These are phyloP conservation scores for Tanytarsus gracilentus DNA, from an alignment of 2,888 invertebrate species.

Conservation along the genomic window DNA sequence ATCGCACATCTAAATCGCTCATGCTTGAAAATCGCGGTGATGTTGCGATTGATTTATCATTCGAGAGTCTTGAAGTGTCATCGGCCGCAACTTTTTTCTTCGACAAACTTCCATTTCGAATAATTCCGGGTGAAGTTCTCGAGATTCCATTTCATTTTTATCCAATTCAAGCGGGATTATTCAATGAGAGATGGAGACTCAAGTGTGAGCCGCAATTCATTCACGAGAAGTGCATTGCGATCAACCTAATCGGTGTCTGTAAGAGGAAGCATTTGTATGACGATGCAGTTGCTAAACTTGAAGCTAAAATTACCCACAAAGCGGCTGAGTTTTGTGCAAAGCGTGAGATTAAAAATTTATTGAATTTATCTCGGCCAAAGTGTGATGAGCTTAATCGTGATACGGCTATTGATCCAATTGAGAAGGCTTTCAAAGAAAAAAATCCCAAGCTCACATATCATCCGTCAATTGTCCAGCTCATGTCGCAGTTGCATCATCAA, in stretches of 20 bases:
- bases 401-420: too few species aligned
- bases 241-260: neutral
- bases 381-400: too few species aligned
- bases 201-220: neutral
- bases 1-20: neutral
- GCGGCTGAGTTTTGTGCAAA: neutral
- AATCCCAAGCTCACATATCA: neutral
- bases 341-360: neutral
- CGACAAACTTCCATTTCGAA: neutral
- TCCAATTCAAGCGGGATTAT: neutral
- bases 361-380: too few species aligned
- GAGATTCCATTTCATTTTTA: neutral
- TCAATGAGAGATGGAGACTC: neutral
- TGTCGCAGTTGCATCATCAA: neutral
- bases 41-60: neutral
- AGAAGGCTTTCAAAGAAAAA: too few species aligned
- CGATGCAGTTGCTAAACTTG: neutral
- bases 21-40: conserved; percentile 1
- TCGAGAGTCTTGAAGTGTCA: neutral
- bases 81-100: neutral
- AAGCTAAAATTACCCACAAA: neutral
- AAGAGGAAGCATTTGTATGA: neutral
- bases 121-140: neutral
- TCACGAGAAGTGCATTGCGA: neutral
- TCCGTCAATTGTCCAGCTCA: neutral